These are phyloP conservation scores for Lethocerus indicus DNA, from an alignment of 1,140 invertebrate genomes.

Conservation along the genomic window DNA sequence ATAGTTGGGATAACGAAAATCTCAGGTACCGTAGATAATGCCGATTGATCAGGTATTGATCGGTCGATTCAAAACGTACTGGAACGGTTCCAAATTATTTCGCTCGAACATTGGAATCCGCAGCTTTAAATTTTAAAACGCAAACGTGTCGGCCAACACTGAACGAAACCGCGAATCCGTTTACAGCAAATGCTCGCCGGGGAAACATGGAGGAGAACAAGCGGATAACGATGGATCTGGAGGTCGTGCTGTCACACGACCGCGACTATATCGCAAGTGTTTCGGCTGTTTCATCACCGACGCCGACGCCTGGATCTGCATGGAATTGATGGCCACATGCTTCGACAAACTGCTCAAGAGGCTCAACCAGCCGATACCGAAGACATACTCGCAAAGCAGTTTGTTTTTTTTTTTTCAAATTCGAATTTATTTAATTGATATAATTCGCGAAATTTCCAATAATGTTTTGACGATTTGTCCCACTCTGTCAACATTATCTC, in stretches of 20 bases:
- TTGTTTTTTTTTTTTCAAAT: too few species aligned
- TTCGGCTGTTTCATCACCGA: conserved; percentile 93
- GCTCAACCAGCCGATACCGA: conserved; percentile 81
- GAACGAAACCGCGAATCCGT: too few species aligned
- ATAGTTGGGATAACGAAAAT: too few species aligned
- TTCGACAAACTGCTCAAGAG: conserved; percentile 89
- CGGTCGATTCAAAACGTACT: too few species aligned
- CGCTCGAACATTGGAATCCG: too few species aligned
- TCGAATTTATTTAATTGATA: neutral
- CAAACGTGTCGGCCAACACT: too few species aligned
- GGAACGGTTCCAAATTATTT: too few species aligned
- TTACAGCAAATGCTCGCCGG: conserved; percentile 84
- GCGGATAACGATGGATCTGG: conserved; percentile 94
- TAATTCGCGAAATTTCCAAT: too few species aligned
- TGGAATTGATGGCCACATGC: conserved; percentile 95
- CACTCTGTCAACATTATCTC: too few species aligned
- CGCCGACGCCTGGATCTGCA: conserved; percentile 77
- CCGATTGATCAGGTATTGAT: neutral
- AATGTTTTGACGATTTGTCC: too few species aligned
- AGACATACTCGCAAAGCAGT: conserved; percentile 94
- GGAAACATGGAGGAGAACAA: conserved; percentile 97
- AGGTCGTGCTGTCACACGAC: conserved; percentile 90
- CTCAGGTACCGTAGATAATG: neutral
- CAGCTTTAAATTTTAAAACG: too few species aligned
- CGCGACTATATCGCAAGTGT: conserved; percentile 94